phyloP scores from a whole-genome alignment of 2,797 vertebrate genomes.

The Pyrocephalus nanus region DNA sequence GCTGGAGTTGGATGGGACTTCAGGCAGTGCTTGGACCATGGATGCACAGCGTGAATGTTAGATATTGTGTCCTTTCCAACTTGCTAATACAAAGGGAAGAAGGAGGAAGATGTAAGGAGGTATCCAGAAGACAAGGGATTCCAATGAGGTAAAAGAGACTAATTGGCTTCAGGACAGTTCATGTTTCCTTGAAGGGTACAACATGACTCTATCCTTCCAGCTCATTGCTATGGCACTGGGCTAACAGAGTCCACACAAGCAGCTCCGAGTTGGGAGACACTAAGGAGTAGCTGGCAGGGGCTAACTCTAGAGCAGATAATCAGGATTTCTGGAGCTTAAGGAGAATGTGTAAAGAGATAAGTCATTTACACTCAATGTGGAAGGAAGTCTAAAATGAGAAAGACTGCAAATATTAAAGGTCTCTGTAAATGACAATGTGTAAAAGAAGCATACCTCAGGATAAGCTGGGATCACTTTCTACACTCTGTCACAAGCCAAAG shows the following conservation, averaged over 20 bases:
- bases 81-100: background rate
- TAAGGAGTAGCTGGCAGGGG: background rate
- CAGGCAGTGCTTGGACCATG: background rate
- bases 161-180: background rate
- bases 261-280: fast-evolving
- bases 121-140: background rate
- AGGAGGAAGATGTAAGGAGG: background rate
- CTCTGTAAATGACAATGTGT: background rate
- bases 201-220: background rate
- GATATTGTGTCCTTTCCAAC: background rate
- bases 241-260: background rate
- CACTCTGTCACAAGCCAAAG: background rate
- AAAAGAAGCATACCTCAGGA: background rate
- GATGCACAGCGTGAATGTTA: background rate
- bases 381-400: background rate
- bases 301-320: background rate
- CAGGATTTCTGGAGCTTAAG: background rate
- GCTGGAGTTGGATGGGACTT: background rate
- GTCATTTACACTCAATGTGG: background rate
- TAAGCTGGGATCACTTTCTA: background rate
- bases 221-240: background rate
- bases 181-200: background rate
- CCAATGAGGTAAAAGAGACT: background rate
- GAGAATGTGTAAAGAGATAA: background rate
- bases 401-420: background rate